Conservation (phyloP, 1,140 invertebrate species). For the Calephelis virginiensis region DNA sequence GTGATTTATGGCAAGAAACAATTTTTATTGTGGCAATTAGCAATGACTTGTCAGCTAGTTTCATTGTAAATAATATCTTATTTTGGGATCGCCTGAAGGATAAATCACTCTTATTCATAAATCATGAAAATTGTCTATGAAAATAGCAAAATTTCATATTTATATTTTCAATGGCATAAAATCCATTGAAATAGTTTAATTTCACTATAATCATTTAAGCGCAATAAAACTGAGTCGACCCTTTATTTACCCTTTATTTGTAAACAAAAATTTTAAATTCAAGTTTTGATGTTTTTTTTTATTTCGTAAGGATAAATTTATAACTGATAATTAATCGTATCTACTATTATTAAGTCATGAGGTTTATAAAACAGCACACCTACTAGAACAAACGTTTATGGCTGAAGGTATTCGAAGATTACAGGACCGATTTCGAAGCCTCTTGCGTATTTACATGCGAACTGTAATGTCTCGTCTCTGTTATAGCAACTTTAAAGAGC, state of each 20-base stretch:
- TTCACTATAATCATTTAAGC: no score
- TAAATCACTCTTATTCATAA: neutral
- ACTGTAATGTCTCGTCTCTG: constrained; percentile 22
- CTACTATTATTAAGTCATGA: neutral
- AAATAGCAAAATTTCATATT: no score
- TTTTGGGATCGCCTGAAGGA: constrained; percentile 27
- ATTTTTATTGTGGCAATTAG: constrained; percentile 51
- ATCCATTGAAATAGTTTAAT: no score
- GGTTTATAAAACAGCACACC: neutral
- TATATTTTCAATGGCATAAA: no score
- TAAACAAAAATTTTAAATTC: no score
- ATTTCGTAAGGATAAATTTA: no score
- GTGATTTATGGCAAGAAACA: constrained; percentile 49
- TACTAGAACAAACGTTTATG: constrained; percentile 4
- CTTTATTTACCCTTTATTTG: no score
- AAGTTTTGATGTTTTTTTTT: no score
- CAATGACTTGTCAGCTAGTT: constrained; percentile 36
- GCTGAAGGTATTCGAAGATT: neutral
- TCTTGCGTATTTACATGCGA: constrained; percentile 19
- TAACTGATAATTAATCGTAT: no score
- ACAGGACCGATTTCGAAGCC: constrained; percentile 22
- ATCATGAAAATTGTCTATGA: no score
- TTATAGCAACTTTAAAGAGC: constrained; percentile 22
- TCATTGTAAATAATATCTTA: constrained; percentile 33
- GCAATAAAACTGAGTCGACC: no score